Percentiles rank a stretch among this genome's conserved stretches.
Evolutionary conservation across 2,113 vertebrate species (phyloP).

Genomic region (Poeciliopsis turrubarensis): DNA sequence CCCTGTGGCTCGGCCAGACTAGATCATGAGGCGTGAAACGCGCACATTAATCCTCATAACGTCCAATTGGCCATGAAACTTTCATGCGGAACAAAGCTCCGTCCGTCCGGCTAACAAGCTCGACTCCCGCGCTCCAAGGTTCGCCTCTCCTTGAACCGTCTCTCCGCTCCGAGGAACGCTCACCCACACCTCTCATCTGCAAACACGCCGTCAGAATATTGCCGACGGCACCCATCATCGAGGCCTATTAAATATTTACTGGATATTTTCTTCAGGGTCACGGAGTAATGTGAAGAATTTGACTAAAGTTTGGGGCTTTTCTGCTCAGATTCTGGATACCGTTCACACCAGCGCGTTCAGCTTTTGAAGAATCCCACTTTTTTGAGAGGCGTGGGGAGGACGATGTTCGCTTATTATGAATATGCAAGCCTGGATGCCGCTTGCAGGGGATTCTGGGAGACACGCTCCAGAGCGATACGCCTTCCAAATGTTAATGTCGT

Average conservation of each 20-base stretch:
- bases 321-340: not conserved
- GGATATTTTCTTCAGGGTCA: constrained; percentile 13
- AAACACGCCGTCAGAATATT: constrained; percentile 6
- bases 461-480: too few relatives aligned
- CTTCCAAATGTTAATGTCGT: too few relatives aligned
- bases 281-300: not conserved
- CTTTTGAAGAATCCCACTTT: not conserved
- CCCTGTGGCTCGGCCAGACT: constrained; percentile 25
- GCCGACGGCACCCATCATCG: constrained; percentile 6
- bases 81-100: constrained; percentile 51
- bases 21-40: constrained; percentile 5
- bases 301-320: not conserved
- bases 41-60: constrained; percentile 67
- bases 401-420: not conserved
- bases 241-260: constrained; percentile 40
- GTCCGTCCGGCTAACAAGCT: constrained; percentile 49
- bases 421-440: not conserved
- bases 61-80: constrained; percentile 60
- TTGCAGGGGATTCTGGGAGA: too few relatives aligned
- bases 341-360: not conserved
- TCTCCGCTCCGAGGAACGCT: constrained; percentile 37
- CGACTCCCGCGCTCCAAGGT: constrained; percentile 32
- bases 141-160: constrained; percentile 31
- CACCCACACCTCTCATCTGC: constrained; percentile 33
- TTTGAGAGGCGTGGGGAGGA: not conserved